phyloP scores from a whole-genome alignment of 2,113 vertebrate genomes.

The Benitochromis conjunctus region DNA sequence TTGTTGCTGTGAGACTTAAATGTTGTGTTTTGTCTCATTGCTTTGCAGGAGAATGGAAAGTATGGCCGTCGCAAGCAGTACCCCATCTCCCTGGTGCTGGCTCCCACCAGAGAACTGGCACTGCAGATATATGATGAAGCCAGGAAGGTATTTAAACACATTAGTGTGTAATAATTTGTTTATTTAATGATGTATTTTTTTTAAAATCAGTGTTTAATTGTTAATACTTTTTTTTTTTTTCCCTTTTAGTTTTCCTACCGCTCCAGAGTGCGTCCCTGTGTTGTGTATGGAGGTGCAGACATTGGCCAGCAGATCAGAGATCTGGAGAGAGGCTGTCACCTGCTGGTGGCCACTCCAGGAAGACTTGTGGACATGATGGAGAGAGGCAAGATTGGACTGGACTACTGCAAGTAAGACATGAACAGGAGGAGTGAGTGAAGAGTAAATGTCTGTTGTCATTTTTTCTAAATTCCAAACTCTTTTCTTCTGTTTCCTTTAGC shows the following conservation, averaged over 20 bases:
- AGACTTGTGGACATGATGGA: slow-evolving; percentile 99
- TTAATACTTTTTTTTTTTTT: background rate
- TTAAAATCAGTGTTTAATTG: accelerated
- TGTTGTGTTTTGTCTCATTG: background rate
- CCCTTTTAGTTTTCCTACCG: slow-evolving; percentile 87
- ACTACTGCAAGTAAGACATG: slow-evolving; percentile 88
- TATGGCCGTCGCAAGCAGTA: slow-evolving; percentile 96
- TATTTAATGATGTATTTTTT: accelerated
- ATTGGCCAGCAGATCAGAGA: slow-evolving; percentile 97
- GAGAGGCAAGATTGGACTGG: slow-evolving; percentile 93
- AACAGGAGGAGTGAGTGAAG: accelerated
- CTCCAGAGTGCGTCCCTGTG: slow-evolving; percentile 93
- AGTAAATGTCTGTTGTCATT: background rate
- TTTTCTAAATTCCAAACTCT: background rate
- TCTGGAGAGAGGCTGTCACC: slow-evolving; percentile 92
- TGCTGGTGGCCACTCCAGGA: slow-evolving; percentile 94
- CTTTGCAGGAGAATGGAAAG: slow-evolving; percentile 85
- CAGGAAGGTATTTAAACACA: slow-evolving; percentile 78
- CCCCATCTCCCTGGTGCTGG: slow-evolving; percentile 91
- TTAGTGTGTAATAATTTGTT: background rate
- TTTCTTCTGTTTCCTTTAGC: slow-evolving; percentile 51
- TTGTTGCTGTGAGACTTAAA: background rate
- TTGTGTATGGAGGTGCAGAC: slow-evolving; percentile 95
- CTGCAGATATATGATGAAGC: slow-evolving; percentile 97
- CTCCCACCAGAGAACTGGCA: slow-evolving; percentile 93